Base-by-base conservation (phyloP, 2,888 invertebrate genomes). In the Machimus atricapillus region DNA sequence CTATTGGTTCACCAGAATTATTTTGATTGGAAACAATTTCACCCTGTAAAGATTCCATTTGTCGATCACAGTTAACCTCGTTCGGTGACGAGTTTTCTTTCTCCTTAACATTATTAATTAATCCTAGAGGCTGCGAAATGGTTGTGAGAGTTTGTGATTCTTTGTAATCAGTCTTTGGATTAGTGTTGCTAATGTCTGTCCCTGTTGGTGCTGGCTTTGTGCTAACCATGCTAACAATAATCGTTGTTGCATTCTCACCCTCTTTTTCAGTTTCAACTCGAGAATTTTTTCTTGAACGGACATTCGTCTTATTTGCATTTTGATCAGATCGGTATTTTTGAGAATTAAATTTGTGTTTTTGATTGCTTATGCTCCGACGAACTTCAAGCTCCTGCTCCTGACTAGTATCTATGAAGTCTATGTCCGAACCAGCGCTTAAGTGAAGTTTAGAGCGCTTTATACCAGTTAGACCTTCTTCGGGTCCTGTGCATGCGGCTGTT, bases 401-500 rank as follows among this genome's bases (percentile, higher is more conserved):
- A 87, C 90, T 90, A 2, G 93, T 95, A 90, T 96, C 96, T 89
- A 96, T 96, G 90, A 95, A 96, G 91, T 95, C 95, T 83, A 96
- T 95, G 90, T 96, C 96, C 40, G 95, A 94, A 90, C 96, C 95
- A 77, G 95, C 94, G 87, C 95, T 94, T 88, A 96, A 93, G 91
- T 95, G 95, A 89, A 94, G 93, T 90, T 95, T 95, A 81, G 94
- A 94, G 79, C 95, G 93, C 91, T 95, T 95, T 34, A 97, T 96
- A 79, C 95, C 95, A 0, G 96, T 95, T 4, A 97, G 93, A 1
- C 97, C 97, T 87, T 95, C 96, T 90, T 96, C 96, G 0, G 97
- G 97, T 9, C 97, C 97, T 0, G 97, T 96, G 90, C 95, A 95
- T 86, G 97, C 95, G 12, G 96, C 95, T 87, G 95, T 93, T 85